Conservation (phyloP, 2,888 invertebrate genomes). For the Athalia cordata region DNA sequence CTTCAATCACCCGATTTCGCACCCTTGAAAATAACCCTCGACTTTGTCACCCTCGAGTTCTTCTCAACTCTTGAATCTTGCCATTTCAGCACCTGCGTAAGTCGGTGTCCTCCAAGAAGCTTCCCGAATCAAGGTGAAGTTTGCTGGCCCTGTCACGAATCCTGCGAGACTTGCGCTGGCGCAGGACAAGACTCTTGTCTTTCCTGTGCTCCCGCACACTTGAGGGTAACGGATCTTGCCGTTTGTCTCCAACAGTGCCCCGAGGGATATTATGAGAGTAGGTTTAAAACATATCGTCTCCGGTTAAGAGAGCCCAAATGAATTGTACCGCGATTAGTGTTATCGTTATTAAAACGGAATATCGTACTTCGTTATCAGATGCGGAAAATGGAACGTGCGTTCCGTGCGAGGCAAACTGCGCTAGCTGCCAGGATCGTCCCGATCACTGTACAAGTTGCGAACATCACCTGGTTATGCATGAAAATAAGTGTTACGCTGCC, state of each 20-base stretch:
- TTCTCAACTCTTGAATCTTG: conserved; percentile 14
- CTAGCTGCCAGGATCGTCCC: conserved; percentile 88
- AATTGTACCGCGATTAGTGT: conserved; percentile 23
- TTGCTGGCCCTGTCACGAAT: conserved; percentile 92
- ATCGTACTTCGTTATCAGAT: conserved; percentile 72
- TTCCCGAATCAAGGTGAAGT: conserved; percentile 87
- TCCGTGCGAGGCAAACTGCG: conserved; percentile 91
- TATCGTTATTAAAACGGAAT: conserved; percentile 35
- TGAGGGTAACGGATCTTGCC: conserved; percentile 88
- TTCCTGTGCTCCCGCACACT: conserved; percentile 88
- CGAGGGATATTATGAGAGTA: conserved; percentile 91
- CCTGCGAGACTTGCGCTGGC: conserved; percentile 92
- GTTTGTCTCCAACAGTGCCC: conserved; percentile 93
- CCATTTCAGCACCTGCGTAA: conserved; percentile 84
- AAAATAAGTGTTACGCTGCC: conserved; percentile 87
- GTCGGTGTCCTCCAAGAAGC: conserved; percentile 89
- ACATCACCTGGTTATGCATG: conserved; percentile 89
- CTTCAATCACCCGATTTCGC: conserved; percentile 12
- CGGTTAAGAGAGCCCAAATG: not conserved
- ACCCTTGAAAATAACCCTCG: conserved; percentile 4
- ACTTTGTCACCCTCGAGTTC: not conserved
- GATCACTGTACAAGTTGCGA: conserved; percentile 92
- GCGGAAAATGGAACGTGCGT: conserved; percentile 85
- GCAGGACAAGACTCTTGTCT: conserved; percentile 91
- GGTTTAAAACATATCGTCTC: conserved; percentile 60